Conservation (phyloP, 2,888 invertebrate genomes). For the Mongoloraphidia duomilia region DNA sequence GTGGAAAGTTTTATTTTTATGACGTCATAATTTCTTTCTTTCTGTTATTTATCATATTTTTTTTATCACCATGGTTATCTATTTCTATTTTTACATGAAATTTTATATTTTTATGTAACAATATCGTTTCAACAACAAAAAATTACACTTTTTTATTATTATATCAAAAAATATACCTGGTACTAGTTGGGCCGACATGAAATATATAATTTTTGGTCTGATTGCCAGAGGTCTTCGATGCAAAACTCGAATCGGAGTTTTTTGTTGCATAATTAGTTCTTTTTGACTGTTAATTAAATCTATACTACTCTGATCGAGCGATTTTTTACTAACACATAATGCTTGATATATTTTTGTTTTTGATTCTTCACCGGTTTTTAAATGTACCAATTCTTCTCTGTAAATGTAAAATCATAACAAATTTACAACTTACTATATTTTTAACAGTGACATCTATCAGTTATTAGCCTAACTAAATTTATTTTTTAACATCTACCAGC, state of each 20-base stretch:
- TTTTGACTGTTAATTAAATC: constrained; percentile 28
- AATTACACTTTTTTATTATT: background rate
- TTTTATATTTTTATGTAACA: background rate
- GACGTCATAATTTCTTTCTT: too few relatives aligned
- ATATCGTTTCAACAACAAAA: background rate
- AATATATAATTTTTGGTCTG: constrained; percentile 50
- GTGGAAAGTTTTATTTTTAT: too few relatives aligned
- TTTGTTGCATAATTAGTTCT: constrained; percentile 52
- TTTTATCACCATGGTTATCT: too few relatives aligned
- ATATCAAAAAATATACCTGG: constrained; percentile 24
- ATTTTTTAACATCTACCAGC: too few relatives aligned
- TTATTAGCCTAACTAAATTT: too few relatives aligned
- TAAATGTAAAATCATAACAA: constrained; percentile 11
- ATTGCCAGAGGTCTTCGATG: constrained; percentile 67
- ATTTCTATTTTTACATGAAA: too few relatives aligned
- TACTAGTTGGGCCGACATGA: constrained; percentile 42
- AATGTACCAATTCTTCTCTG: constrained; percentile 48
- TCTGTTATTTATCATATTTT: too few relatives aligned
- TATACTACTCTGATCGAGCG: constrained; percentile 37
- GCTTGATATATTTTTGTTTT: constrained; percentile 83
- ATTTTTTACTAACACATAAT: constrained; percentile 39
- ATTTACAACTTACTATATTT: background rate
- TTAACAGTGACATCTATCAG: too few relatives aligned
- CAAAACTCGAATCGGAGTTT: constrained; percentile 80
- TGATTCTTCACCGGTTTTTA: constrained; percentile 77